Evolutionary conservation across 2,888 invertebrate species (phyloP).

Genomic region (Andrena camellia): DNA sequence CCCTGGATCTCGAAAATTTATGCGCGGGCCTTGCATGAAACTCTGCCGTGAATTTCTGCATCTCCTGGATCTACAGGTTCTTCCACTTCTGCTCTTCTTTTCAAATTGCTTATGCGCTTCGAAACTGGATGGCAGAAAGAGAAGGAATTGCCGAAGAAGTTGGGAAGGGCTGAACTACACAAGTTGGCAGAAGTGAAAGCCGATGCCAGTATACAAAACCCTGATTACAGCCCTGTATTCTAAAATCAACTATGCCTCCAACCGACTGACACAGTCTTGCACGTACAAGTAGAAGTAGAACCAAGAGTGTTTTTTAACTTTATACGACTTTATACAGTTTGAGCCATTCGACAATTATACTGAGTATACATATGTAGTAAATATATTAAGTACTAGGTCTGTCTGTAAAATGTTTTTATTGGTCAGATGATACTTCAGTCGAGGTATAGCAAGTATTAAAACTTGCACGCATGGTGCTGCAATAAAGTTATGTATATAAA

Average conservation of each 20-base stretch:
- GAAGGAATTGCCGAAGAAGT: constrained; percentile 83
- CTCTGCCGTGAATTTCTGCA: no score
- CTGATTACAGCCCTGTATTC: constrained; percentile 83
- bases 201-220: constrained; percentile 86
- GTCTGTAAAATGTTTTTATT: constrained; percentile 7
- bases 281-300: constrained; percentile 60
- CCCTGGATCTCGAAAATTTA: no score
- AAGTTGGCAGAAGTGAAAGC: constrained; percentile 88
- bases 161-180: constrained; percentile 86
- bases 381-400: constrained; percentile 4
- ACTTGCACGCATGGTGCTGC: no score
- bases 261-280: constrained; percentile 89
- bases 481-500: constrained; percentile 1
- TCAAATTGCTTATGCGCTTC: no score
- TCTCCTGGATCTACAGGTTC: no score
- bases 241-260: constrained; percentile 86
- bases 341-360: not conserved
- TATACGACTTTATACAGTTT: not conserved
- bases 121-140: constrained; percentile 77
- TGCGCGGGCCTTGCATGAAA: no score
- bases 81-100: no score
- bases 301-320: constrained; percentile 43
- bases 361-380: constrained; percentile 2
- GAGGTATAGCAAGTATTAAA: no score
- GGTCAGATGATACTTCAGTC: not conserved